Evolutionary conservation across 2,888 invertebrate genomes (phyloP).

Genomic region (Calliopum simillimum): DNA sequence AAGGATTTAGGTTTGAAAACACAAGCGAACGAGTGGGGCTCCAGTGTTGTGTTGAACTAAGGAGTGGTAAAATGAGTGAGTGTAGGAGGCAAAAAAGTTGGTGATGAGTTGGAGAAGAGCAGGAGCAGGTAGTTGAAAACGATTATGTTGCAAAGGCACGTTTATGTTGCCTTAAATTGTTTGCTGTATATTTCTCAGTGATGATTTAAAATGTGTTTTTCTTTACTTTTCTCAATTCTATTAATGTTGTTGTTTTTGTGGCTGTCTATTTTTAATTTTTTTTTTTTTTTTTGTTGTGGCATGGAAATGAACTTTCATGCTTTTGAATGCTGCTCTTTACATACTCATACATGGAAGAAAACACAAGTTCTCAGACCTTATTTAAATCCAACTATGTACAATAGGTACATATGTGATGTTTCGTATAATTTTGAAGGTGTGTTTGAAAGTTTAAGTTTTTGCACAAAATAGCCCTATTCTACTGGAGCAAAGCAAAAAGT

Average conservation of each 20-base stretch:
- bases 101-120: background rate
- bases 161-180: slow-evolving; percentile 22
- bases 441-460: too few species aligned
- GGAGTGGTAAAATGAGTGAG: background rate
- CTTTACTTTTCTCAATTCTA: background rate
- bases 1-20: background rate
- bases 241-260: slow-evolving; percentile 11
- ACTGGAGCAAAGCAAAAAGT: too few species aligned
- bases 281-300: slow-evolving; percentile 1
- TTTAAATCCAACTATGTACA: too few species aligned
- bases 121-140: background rate
- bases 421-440: too few species aligned
- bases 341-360: too few species aligned
- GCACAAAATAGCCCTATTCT: too few species aligned
- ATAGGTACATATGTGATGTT: too few species aligned
- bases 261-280: background rate
- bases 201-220: slow-evolving; percentile 24
- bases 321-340: background rate
- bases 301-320: slow-evolving; percentile 2
- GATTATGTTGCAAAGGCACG: slow-evolving; percentile 25
- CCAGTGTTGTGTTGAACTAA: background rate
- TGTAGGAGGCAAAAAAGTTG: background rate
- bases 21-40: background rate
- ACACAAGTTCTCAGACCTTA: too few species aligned
- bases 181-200: slow-evolving; percentile 27